Conservation (phyloP, 2,113 vertebrate species). For the Hippocampus zosterae region DNA sequence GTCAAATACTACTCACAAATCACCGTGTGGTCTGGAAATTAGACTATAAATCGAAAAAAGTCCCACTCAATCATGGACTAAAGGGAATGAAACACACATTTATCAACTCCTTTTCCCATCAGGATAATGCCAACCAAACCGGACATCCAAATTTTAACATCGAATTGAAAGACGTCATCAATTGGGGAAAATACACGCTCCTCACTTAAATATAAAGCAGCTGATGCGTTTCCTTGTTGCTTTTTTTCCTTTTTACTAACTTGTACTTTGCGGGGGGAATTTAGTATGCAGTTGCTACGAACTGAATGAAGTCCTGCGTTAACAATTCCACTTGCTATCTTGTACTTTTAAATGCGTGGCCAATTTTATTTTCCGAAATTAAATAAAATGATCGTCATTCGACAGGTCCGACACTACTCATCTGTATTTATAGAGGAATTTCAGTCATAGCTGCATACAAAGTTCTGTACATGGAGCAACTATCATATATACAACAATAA, state of each 20-base stretch:
- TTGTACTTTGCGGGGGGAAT: background rate
- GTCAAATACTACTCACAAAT: background rate
- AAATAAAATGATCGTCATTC: too few relatives aligned
- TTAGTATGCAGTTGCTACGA: too few relatives aligned
- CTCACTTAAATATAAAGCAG: background rate
- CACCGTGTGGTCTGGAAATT: background rate
- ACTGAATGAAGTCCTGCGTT: too few relatives aligned
- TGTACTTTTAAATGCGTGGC: too few relatives aligned
- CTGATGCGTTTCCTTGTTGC: background rate
- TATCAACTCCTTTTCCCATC: background rate
- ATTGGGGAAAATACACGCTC: background rate
- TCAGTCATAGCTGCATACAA: too few relatives aligned
- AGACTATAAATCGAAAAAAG: background rate
- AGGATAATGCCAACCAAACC: background rate
- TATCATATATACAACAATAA: too few relatives aligned
- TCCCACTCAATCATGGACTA: background rate
- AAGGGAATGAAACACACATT: background rate
- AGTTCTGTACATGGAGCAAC: too few relatives aligned
- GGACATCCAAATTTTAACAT: background rate
- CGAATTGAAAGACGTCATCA: background rate
- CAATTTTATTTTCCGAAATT: too few relatives aligned
- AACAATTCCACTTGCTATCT: too few relatives aligned
- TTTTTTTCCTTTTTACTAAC: background rate
- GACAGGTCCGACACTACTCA: too few relatives aligned
- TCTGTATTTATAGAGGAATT: too few relatives aligned